These are phyloP conservation scores for Hippocampus kuda DNA, from an alignment of 2,797 vertebrate species.

Conservation along the genomic window DNA sequence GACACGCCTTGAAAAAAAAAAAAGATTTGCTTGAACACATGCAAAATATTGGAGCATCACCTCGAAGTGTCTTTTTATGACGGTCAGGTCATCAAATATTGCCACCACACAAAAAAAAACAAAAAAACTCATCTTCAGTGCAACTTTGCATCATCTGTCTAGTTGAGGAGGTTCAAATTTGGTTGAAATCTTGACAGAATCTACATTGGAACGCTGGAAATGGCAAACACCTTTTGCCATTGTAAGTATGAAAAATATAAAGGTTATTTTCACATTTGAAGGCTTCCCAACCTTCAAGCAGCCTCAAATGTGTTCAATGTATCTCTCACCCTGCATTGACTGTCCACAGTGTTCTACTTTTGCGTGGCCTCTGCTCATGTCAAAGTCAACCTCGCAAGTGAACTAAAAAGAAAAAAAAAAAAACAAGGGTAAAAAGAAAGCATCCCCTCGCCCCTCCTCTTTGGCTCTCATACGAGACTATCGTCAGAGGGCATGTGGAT, in stretches of 20 bases:
- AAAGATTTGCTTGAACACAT: too few relatives aligned
- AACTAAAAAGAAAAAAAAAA: neutral
- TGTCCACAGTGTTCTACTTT: neutral
- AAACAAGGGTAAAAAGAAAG: neutral
- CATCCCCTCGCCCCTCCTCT: constrained; percentile 3
- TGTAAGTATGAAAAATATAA: too few relatives aligned
- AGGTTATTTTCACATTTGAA: too few relatives aligned
- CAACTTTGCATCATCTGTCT: neutral
- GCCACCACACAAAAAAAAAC: too few relatives aligned
- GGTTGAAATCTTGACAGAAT: neutral
- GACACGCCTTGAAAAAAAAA: too few relatives aligned
- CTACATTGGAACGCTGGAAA: neutral
- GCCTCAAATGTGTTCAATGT: neutral
- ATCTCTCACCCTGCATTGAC: too few relatives aligned
- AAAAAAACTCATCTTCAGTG: neutral
- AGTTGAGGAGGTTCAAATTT: neutral
- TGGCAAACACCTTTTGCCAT: too few relatives aligned
- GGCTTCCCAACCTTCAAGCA: neutral
- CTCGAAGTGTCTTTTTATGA: too few relatives aligned
- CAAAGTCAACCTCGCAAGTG: neutral
- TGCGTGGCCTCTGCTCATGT: neutral
- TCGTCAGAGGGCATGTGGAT: constrained; percentile 80
- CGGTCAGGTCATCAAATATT: too few relatives aligned
- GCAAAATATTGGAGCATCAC: too few relatives aligned
- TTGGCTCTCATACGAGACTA: constrained; percentile 77